Conservation (phyloP, 1,140 invertebrate genomes). For the Hyphantria cunea region DNA sequence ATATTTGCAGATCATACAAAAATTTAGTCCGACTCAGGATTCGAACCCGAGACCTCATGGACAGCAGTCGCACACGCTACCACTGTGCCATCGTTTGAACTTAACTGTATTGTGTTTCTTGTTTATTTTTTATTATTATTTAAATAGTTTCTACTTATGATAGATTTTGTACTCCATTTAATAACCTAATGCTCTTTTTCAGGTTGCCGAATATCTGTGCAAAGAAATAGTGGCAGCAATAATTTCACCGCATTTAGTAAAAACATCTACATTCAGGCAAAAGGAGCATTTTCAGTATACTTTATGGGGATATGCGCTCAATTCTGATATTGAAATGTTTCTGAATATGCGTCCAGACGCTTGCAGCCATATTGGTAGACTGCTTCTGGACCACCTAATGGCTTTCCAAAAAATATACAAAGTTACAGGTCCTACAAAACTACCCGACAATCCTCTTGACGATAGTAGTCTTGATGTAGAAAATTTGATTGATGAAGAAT, state of each 20-base stretch:
- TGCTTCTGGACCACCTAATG: slow-evolving; percentile 81
- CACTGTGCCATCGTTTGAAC: too few species aligned
- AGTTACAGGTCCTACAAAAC: slow-evolving; percentile 48
- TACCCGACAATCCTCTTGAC: slow-evolving; percentile 61
- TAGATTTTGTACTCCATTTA: too few species aligned
- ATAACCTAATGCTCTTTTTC: too few species aligned
- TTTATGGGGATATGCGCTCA: slow-evolving; percentile 83
- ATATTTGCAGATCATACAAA: too few species aligned
- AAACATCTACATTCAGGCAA: slow-evolving; percentile 74
- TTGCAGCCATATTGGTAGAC: slow-evolving; percentile 81
- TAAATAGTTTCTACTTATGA: too few species aligned
- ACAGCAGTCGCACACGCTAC: too few species aligned
- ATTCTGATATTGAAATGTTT: slow-evolving; percentile 82
- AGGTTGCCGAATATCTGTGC: slow-evolving; percentile 83
- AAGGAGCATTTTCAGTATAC: slow-evolving; percentile 81
- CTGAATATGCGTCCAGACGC: slow-evolving; percentile 82
- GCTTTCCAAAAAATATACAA: slow-evolving; percentile 79
- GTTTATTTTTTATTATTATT: background rate
- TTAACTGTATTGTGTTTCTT: too few species aligned
- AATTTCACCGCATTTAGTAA: slow-evolving; percentile 75
- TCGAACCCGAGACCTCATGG: too few species aligned
- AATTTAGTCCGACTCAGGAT: too few species aligned
- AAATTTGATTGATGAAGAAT: slow-evolving; percentile 73
- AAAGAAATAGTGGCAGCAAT: slow-evolving; percentile 80
- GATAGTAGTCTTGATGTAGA: slow-evolving; percentile 69